These are phyloP conservation scores for Oligia fasciuncula DNA, from an alignment of 2,888 invertebrate species.

Conservation along the genomic window DNA sequence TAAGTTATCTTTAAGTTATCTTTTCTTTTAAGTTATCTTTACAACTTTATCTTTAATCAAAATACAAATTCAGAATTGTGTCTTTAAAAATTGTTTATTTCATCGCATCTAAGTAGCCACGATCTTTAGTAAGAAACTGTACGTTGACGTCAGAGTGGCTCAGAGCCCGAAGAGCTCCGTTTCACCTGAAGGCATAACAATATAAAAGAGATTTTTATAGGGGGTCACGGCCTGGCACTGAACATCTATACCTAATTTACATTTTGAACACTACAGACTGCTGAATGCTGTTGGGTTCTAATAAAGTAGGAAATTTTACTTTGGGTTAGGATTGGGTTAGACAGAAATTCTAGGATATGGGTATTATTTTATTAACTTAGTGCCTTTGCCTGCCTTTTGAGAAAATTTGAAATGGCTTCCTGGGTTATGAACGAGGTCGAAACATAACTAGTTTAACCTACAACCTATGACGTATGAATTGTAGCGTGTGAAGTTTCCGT, in stretches of 20 bases:
- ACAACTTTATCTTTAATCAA: background rate
- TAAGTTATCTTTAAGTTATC: background rate
- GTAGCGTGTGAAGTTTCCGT: background rate
- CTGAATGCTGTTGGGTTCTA: slow-evolving; percentile 24
- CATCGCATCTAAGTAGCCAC: background rate
- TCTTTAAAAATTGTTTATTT: background rate
- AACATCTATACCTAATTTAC: slow-evolving; percentile 53
- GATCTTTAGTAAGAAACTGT: slow-evolving; percentile 21
- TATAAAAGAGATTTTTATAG: slow-evolving; percentile 52
- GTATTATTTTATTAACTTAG: slow-evolving; percentile 1
- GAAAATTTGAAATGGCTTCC: background rate
- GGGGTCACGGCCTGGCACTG: slow-evolving; percentile 35
- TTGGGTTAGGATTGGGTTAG: slow-evolving; percentile 10
- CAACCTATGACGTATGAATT: background rate
- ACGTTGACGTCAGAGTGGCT: slow-evolving; percentile 18
- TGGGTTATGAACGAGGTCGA: background rate
- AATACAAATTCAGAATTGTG: background rate
- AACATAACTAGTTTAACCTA: background rate
- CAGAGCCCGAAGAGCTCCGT: slow-evolving; percentile 9
- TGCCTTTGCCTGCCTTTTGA: background rate
- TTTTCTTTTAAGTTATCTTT: background rate
- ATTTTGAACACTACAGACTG: slow-evolving; percentile 51
- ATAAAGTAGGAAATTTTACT: slow-evolving; percentile 24
- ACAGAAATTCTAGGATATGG: slow-evolving; percentile 6
- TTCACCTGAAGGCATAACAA: slow-evolving; percentile 50